Evolutionary conservation across 2,797 vertebrate genomes (phyloP).

Genomic region (Lithobates sylvaticus): DNA sequence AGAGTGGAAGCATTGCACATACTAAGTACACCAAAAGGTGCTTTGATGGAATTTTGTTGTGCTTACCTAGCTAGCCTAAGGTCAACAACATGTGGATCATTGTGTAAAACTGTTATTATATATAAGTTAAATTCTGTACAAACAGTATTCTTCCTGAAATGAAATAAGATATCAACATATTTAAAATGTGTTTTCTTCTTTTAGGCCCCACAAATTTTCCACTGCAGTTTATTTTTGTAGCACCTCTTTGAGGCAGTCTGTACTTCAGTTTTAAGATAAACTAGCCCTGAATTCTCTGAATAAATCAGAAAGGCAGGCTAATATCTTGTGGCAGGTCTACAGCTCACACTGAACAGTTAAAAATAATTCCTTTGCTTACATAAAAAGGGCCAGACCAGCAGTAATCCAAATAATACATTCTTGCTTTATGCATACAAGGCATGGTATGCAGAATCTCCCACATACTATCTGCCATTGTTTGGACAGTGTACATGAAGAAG

Average conservation of each 20-base stretch:
- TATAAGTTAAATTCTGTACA: not conserved
- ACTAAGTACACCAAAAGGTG: too few relatives aligned
- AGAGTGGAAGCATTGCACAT: too few relatives aligned
- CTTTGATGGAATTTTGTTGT: too few relatives aligned
- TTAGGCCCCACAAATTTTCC: conserved; percentile 72
- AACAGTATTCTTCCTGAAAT: not conserved
- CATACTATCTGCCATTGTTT: conserved; percentile 33
- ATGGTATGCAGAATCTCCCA: not conserved
- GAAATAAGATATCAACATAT: not conserved
- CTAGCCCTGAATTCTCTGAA: conserved; percentile 75
- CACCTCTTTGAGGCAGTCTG: conserved; percentile 76
- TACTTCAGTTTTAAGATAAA: conserved; percentile 82
- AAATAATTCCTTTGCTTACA: conserved; percentile 71
- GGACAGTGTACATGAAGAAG: not conserved
- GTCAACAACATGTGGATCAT: too few relatives aligned
- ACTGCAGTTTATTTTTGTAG: conserved; percentile 76
- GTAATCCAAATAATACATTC: conserved; percentile 53
- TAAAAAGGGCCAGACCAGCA: conserved; percentile 62
- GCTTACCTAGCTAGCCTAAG: too few relatives aligned
- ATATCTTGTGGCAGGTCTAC: conserved; percentile 74
- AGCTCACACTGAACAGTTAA: conserved; percentile 71
- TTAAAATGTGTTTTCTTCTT: conserved; percentile 64
- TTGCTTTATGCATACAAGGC: conserved; percentile 53
- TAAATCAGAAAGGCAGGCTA: conserved; percentile 82
- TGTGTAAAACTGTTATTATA: not conserved